Conservation (phyloP, 2,888 invertebrate species). For the Nasonovia ribisnigri region DNA sequence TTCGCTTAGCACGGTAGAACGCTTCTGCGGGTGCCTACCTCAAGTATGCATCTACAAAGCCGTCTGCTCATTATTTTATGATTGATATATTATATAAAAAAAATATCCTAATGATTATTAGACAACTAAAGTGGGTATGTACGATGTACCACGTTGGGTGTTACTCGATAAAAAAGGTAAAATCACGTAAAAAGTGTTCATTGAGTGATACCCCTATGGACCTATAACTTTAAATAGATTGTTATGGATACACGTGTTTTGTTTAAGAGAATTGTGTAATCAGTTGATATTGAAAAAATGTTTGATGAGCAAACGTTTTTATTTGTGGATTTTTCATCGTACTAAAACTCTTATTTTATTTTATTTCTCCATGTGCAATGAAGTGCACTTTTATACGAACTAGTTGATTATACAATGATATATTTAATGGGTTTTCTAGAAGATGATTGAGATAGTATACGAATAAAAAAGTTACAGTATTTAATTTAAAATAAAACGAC, state of each 20-base stretch:
- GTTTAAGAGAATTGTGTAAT: not conserved
- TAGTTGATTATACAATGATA: not conserved
- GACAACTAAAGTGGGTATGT: not conserved
- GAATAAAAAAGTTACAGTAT: not conserved
- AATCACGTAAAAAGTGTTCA: not conserved
- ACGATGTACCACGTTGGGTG: not conserved
- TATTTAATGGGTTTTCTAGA: not conserved
- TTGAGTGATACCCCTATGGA: not conserved
- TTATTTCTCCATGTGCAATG: not conserved
- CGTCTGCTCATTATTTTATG: not conserved
- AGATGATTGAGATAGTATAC: not conserved
- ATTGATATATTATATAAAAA: not conserved
- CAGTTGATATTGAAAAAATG: not conserved
- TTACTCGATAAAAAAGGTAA: not conserved
- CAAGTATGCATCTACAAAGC: not conserved
- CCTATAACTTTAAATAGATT: not conserved
- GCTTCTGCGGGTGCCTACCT: too few species aligned
- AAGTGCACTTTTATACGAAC: not conserved
- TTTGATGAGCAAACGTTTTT: not conserved
- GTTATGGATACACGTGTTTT: not conserved
- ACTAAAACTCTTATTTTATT: not conserved
- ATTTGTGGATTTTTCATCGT: not conserved
- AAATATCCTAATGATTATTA: not conserved
- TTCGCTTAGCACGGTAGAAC: too few species aligned
- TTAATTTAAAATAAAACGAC: not conserved